Conservation (phyloP, 2,113 vertebrate species). For the Carlito syrichta region DNA sequence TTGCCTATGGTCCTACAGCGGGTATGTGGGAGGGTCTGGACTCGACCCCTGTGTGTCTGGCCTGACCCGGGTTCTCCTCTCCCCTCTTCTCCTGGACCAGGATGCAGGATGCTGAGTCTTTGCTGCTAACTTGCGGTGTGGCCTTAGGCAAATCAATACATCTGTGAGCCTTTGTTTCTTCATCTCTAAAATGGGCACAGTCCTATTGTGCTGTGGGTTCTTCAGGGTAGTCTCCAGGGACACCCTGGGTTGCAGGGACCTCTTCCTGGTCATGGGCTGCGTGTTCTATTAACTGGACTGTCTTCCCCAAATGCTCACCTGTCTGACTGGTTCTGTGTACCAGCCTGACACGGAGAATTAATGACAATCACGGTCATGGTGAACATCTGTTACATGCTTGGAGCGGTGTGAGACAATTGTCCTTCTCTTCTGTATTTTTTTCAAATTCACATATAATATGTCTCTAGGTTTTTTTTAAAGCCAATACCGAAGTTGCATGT, state of each 20-base stretch:
- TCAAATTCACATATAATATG: not conserved
- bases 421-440: not conserved
- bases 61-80: not conserved
- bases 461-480: not conserved
- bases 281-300: not conserved
- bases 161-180: not conserved
- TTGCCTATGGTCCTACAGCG: not conserved
- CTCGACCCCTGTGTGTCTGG: not conserved
- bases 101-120: not conserved
- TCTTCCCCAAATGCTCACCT: not conserved
- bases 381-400: not conserved
- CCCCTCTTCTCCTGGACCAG: not conserved
- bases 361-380: not conserved
- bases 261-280: not conserved
- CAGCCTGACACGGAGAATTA: not conserved
- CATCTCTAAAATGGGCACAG: not conserved
- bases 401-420: accelerated
- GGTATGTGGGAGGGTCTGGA: not conserved
- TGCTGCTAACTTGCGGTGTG: not conserved
- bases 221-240: not conserved
- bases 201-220: not conserved
- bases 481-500: not conserved
- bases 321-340: not conserved
- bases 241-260: not conserved
- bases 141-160: too few relatives aligned